Base-by-base conservation (phyloP, 2,797 vertebrate species). In the Lepus oiostolus region DNA sequence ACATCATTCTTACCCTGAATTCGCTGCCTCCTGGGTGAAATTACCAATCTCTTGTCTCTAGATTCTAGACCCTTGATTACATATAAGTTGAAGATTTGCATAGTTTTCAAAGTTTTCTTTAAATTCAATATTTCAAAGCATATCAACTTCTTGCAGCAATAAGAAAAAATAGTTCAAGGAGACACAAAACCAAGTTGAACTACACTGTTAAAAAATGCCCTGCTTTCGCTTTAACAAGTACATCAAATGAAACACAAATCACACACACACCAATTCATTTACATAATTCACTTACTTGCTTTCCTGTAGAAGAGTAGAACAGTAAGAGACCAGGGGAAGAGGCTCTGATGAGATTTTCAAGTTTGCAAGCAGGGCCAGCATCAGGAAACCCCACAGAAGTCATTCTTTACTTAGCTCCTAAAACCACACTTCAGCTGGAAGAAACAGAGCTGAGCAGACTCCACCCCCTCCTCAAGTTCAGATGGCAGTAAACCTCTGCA, bases 231-330 rank as follows among this genome's bases (percentile, higher is more conserved):
- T 80, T 30, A 80, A 65, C 47, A 54, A 72, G 42, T 4, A 67
- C 17, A 90, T 32, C 70, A 52, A 67, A 68, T 32, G 24, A 32
- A 62, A 50, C 21, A 38, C 75, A 92, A 75, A 28, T 47, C 42
- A 82, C 21, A 60, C 38, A 58, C 13, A 84, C 1, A 11, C 30
- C 32, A 8, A 62, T 47, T 47, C 35, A 22, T 65, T 54, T 47
- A 76, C 85, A 12, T 50, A 24, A n/a, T 54, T 86, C 63, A 88
- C 92, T 82, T 92, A 97, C 94, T 71, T 88, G 76, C 72, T 85
- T 67, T 28, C 87, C 79, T 8, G 75, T 79, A 63, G 74, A 83
- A 81, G 13, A 38, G 24, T 6, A 38, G 14, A 58, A 52, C 81
- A 4, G 9, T 3, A 13, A 28, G 47, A 75, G 12, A 17, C 8